Evolutionary conservation across 2,888 invertebrate genomes (phyloP).

Genomic region (Cryptosula pallasiana): DNA sequence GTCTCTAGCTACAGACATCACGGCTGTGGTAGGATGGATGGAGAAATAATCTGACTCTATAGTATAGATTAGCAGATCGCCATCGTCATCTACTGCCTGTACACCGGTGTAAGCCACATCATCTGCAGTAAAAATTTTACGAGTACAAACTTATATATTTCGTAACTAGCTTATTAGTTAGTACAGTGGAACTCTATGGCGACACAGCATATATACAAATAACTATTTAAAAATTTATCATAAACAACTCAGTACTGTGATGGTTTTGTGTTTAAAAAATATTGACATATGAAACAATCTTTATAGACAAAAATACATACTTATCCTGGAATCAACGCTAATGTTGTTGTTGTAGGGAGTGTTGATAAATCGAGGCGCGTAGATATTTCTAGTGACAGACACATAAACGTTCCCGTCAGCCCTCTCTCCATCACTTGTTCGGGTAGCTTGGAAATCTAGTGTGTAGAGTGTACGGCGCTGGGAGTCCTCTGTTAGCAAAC

Average conservation of each 20-base stretch:
- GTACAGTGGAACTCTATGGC: no score
- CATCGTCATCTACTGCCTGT: constrained; percentile 16
- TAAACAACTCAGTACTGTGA: no score
- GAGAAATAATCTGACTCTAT: neutral
- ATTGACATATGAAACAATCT: no score
- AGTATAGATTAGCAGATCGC: neutral
- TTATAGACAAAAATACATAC: neutral
- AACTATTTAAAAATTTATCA: no score
- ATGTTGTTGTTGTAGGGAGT: constrained; percentile 28
- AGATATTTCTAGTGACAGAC: constrained; percentile 30
- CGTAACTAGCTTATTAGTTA: no score
- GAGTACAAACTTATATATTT: no score
- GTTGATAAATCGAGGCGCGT: constrained; percentile 29
- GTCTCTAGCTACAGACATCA: neutral
- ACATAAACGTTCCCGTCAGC: constrained; percentile 28
- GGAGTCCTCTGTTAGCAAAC: neutral
- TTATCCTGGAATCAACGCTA: constrained; percentile 9
- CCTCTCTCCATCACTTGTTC: neutral
- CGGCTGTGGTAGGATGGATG: constrained; percentile 10
- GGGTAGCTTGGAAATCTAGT: neutral
- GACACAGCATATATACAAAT: no score
- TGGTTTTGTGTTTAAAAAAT: no score
- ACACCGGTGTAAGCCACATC: neutral
- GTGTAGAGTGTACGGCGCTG: neutral
- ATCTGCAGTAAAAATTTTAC: neutral